Evolutionary conservation across 1,140 invertebrate species (phyloP).

Genomic region (Pissodes strobi): DNA sequence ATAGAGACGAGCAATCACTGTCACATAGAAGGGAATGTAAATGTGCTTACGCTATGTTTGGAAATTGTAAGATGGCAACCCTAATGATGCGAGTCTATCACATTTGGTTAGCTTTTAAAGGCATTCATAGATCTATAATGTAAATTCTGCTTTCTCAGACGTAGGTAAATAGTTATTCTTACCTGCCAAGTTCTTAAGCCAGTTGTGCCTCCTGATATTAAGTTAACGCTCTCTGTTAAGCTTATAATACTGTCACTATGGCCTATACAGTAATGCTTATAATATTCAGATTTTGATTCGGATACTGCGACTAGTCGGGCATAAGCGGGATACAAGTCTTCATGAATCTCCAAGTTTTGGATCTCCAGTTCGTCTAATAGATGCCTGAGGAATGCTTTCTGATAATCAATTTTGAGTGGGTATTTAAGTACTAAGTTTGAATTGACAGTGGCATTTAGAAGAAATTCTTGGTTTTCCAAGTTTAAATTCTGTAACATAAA

Average conservation of each 20-base stretch:
- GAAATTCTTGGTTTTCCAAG: conserved; percentile 51
- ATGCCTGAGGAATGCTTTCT: conserved; percentile 58
- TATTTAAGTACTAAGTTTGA: conserved; percentile 52
- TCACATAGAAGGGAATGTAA: too few species aligned
- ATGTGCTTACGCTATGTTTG: too few species aligned
- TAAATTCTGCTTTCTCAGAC: too few species aligned
- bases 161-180: conserved; percentile 10
- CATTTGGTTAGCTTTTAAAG: too few species aligned
- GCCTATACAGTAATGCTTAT: conserved; percentile 58
- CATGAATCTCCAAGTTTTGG: conserved; percentile 53
- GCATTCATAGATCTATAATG: too few species aligned
- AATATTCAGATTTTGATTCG: conserved; percentile 52
- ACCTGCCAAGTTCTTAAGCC: conserved; percentile 62
- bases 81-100: too few species aligned
- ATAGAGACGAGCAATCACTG: too few species aligned
- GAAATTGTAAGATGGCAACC: too few species aligned
- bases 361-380: conserved; percentile 57
- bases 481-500: conserved; percentile 23
- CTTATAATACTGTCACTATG: conserved; percentile 51
- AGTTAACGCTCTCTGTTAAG: conserved; percentile 59
- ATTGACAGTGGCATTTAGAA: conserved; percentile 57
- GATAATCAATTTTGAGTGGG: conserved; percentile 58
- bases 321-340: conserved; percentile 57
- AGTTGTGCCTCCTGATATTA: conserved; percentile 64
- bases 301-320: conserved; percentile 52